A percentile compares a stretch with the other conserved stretches of the same genome.
Conservation (phyloP, 2,113 vertebrate genomes). For the Nanorana parkeri region DNA sequence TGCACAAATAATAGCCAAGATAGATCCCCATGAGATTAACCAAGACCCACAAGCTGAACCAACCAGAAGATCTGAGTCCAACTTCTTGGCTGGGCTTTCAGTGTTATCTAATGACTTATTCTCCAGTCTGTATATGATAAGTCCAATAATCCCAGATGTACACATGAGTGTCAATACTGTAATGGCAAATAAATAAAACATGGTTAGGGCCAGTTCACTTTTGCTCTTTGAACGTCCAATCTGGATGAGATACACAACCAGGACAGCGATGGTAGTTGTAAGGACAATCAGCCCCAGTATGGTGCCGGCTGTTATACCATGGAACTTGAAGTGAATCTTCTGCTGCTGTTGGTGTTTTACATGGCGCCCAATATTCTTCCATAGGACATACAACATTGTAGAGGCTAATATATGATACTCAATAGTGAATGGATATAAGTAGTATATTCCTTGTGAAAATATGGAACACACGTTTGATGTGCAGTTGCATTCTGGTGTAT, state of each 20-base stretch:
- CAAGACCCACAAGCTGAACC: conserved; percentile 90
- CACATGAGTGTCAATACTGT: conserved; percentile 85
- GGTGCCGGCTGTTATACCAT: conserved; percentile 76
- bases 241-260: conserved; percentile 88
- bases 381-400: conserved; percentile 91
- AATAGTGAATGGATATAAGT: conserved; percentile 95
- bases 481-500: conserved; percentile 86
- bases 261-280: conserved; percentile 84
- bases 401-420: conserved; percentile 98
- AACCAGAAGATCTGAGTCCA: conserved; percentile 88
- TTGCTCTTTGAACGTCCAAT: conserved; percentile 79
- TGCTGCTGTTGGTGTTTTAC: conserved; percentile 75
- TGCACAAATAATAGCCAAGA: conserved; percentile 81
- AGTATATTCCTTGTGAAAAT: conserved; percentile 88
- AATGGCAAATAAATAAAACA: conserved; percentile 90
- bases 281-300: conserved; percentile 81
- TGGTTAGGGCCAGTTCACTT: conserved; percentile 81
- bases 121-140: conserved; percentile 83
- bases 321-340: conserved; percentile 71
- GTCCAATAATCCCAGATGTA: conserved; percentile 74
- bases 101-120: conserved; percentile 79
- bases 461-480: conserved; percentile 80
- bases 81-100: conserved; percentile 86
- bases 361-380: conserved; percentile 93
- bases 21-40: conserved; percentile 95